Conservation (phyloP, 2,797 vertebrate genomes). For the Gymnothorax reevesii region DNA sequence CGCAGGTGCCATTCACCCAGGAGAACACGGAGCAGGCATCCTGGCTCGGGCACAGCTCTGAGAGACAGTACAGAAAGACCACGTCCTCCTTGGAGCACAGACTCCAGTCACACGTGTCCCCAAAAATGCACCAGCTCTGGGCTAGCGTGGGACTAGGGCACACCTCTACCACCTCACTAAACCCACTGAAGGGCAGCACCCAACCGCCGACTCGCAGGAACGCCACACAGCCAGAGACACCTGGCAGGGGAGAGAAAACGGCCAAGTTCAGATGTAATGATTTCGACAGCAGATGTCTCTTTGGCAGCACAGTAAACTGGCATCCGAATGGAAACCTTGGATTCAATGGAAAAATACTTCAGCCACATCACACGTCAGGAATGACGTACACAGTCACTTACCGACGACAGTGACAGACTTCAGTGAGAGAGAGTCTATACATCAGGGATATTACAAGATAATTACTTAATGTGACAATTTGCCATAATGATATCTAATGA, state of each 20-base stretch:
- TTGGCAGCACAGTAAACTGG: background rate
- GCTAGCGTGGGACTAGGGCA: constrained; percentile 57
- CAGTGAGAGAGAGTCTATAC: background rate
- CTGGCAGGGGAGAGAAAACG: constrained; percentile 49
- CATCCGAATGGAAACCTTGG: background rate
- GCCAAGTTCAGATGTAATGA: background rate
- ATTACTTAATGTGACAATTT: background rate
- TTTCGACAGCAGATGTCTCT: background rate
- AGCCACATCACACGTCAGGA: background rate
- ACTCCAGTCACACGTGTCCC: constrained; percentile 53
- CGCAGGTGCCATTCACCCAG: constrained; percentile 55
- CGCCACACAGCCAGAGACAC: constrained; percentile 73
- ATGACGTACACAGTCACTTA: background rate
- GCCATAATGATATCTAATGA: background rate
- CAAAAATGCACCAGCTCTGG: constrained; percentile 58
- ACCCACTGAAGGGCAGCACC: constrained; percentile 61
- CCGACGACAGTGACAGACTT: background rate
- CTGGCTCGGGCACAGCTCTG: constrained; percentile 52
- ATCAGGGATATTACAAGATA: background rate
- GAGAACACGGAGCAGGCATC: constrained; percentile 44
- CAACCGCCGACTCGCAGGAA: constrained; percentile 62
- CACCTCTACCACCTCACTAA: constrained; percentile 58
- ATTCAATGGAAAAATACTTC: background rate
- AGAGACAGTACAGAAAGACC: constrained; percentile 46
- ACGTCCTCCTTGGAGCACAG: constrained; percentile 53